Base-by-base conservation (phyloP, 1,140 invertebrate species). In the Cydia pomonella region DNA sequence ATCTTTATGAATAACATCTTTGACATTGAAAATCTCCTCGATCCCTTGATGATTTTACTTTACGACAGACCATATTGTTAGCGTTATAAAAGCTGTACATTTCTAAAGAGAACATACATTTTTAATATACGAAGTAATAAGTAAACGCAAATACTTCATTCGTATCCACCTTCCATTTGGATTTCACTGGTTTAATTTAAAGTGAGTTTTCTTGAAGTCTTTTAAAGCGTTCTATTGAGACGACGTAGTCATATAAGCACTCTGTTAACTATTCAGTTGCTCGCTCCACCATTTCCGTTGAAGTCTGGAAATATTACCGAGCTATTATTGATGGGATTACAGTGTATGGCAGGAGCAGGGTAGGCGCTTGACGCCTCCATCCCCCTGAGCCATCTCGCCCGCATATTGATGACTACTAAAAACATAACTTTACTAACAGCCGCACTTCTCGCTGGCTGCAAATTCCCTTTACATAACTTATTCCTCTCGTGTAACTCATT, bases 321-420 rank as follows among this genome's bases (percentile, higher is more conserved):
- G 33, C 64, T 69, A 69, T 66, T 66, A 66, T 69, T 69, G 64
- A 69, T 69, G 64, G 64, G 64, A 69, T 69, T 78, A 64, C 62
- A 13, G 73, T 75, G 50, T 72, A 76, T 75, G 44, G 73, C 13
- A 74, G 47, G n/a, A 18, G 47, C 47, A 33, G 76, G 62, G 81
- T 75, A 88, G 86, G 88, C 86, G 84, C 83, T 69, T 86, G 85
- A 82, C 86, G 84, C 84, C 84, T 62, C 76, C 41, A 59, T 13
- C 74, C 79, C 74, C 76, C 77, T 71, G 75, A 16, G 47, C 62
- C 47, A 25, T 74, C 71, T 75, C 76, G 62, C 75, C 76, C 79
- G 84, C 86, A 84, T 87, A 84, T 85, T 86, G 82, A 86, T 85
- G 84, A 80, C 80, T 81, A 82, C 82, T 87, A 84, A 84, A 84